Base-by-base conservation (phyloP, 2,797 vertebrate species). In the Cynodonichthys magdalenae region DNA sequence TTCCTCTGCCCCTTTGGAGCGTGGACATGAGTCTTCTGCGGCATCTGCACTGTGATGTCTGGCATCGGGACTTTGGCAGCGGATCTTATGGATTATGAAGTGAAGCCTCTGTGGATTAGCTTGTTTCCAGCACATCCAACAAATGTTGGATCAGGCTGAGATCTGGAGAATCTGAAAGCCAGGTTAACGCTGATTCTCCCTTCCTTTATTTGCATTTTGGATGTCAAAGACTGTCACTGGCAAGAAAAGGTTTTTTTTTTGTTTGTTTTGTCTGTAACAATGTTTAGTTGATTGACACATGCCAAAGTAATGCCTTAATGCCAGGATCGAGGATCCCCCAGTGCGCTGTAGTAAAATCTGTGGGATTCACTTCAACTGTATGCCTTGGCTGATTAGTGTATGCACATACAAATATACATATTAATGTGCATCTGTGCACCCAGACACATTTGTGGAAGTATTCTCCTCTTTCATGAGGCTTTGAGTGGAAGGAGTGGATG, bases 201-300 rank as follows among this genome's bases (percentile, higher is more conserved):
- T 28, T 45, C 24, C 18, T n/a, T 1, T 36, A 46, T 66, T 53
- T 15, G 39, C 29, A 48, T 42, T 41, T 58, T 27, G 28, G 17
- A 18, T 15, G 3, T 29, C 47, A 66, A 34, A 68, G 44, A 39
- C 39, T 39, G 48, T 28, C 44, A 51, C 50, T 20, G 49, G 10
- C 18, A 47, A 9, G 44, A 28, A 14, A 17, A 17, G 14, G 4
- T 41, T 20, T 28, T 49, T n/a, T 41, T 31, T 24, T 24, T 24
- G 4, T 28, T 20, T 28, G 41, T n/a, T 41, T 31, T 24, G 20
- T 17, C 27, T 18, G n/a, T 5, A 29, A 29, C 47, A 58, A n/a
- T 31, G 15, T 20, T 39, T 29, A 39, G 24, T 18, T 58, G 34
- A 12, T n/a, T 42, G 28, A 20, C 15, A 28, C 18, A 31, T 46